Evolutionary conservation across 1,140 invertebrate genomes (phyloP), one percentile per base, ranked within the genome.

Genomic region (Penaeus japonicus): DNA sequence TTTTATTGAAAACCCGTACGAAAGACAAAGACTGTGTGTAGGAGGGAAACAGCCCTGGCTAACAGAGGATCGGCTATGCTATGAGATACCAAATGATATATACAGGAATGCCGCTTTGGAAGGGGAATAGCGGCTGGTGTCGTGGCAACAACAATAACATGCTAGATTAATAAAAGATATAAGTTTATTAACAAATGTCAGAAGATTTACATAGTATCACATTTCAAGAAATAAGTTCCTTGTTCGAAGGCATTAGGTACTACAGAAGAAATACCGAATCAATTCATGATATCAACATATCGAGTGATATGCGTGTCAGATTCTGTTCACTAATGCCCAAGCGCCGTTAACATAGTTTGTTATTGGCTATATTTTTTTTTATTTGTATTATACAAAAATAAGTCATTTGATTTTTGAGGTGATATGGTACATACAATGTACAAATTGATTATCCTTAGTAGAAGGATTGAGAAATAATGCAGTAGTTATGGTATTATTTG

Each of bases 351-450:
- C 47, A 47, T 78, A 77, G 20, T 54, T 7, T 75, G 27, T 32
- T 55, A 35, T 47, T 85, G 30, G 47, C 18, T 32, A 10, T 22
- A 22, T 78, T 77, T 30, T 75, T 80, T 82, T 83, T 83, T 83
- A 77, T 78, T 79, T 70, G 78, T 84, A 89, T 89, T 80, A 89
- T 89, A 89, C 57, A 89, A 89, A 89, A 89, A 89, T 89, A 89
- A 83, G 70, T 88, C 73, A 84, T 89, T 89, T 89, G 87, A 85
- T 89, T 89, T 89, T 89, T 89, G 87, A 84, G 83, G 83, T 85
- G 87, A 89, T 89, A 85, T 85, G 87, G 83, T 89, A 89, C 87
- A 89, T 89, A 85, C 83, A 89, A 89, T 89, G 87, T 89, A 89
- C 87, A 89, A 89, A 80, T 89, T 88, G 27, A 83, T 77, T 82